phyloP scores from a whole-genome alignment of 2,797 vertebrate genomes.

The Sebastes matsubarae region DNA sequence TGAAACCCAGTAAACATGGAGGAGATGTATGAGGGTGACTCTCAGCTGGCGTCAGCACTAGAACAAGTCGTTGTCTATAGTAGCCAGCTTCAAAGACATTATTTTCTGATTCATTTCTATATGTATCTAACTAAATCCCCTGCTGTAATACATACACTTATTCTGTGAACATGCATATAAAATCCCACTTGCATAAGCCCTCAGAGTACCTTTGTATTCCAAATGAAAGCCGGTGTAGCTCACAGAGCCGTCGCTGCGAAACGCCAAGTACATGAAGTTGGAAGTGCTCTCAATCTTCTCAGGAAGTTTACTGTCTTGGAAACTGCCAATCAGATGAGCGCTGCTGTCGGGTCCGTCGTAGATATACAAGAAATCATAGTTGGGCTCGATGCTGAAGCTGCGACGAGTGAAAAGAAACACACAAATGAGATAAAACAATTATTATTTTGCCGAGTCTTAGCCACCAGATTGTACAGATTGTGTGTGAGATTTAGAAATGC shows the following conservation, averaged over 20 bases:
- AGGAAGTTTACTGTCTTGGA: constrained; percentile 97
- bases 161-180: constrained; percentile 10
- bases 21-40: constrained; percentile 10
- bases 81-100: constrained; percentile 33
- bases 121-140: constrained; percentile 29
- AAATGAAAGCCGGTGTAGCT: constrained; percentile 98
- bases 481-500: constrained; percentile 49
- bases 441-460: constrained; percentile 52
- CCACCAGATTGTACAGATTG: constrained; percentile 48
- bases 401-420: constrained; percentile 45
- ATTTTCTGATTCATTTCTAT: neutral
- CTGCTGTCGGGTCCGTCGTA: constrained; percentile 93
- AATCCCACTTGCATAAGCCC: constrained; percentile 1
- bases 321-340: constrained; percentile 93
- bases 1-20: constrained; percentile 6
- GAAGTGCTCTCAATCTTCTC: constrained; percentile 97
- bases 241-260: constrained; percentile 97
- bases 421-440: constrained; percentile 46
- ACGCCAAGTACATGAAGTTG: constrained; percentile 95
- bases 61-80: neutral
- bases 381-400: constrained; percentile 98
- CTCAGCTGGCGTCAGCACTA: constrained; percentile 13
- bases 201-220: constrained; percentile 93
- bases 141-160: constrained; percentile 19
- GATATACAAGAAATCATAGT: constrained; percentile 98